Evolutionary conservation across 2,888 invertebrate species (phyloP).

Genomic region (Thymelicus acteon): DNA sequence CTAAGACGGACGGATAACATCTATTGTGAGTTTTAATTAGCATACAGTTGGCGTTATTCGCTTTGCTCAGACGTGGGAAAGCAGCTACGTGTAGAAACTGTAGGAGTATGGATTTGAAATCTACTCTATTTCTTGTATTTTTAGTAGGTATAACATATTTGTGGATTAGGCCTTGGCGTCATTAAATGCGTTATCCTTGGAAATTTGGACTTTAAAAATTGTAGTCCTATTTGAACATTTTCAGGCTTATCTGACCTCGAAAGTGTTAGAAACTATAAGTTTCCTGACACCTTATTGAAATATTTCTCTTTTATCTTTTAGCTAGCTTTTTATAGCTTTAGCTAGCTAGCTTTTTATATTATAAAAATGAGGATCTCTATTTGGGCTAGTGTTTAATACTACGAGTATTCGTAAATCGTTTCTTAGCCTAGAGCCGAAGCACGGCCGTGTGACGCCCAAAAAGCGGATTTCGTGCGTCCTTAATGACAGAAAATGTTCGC

Average conservation of each 20-base stretch:
- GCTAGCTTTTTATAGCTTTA: no score
- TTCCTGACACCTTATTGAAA: no score
- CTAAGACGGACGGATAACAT: slow-evolving; percentile 58
- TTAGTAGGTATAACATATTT: no score
- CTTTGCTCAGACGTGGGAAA: slow-evolving; percentile 55
- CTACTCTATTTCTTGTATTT: no score
- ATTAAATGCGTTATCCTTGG: no score
- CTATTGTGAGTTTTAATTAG: slow-evolving; percentile 69
- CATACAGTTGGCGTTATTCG: slow-evolving; percentile 56
- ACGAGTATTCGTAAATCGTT: slow-evolving; percentile 50
- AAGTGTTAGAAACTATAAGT: no score
- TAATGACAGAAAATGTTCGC: slow-evolving; percentile 72
- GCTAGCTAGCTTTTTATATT: no score
- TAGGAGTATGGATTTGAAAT: neutral
- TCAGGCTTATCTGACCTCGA: no score
- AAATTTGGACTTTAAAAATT: no score
- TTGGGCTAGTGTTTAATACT: slow-evolving; percentile 40
- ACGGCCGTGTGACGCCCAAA: slow-evolving; percentile 57
- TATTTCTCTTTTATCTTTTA: no score
- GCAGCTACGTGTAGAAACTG: slow-evolving; percentile 6
- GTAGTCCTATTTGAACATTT: no score
- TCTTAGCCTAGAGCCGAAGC: slow-evolving; percentile 42
- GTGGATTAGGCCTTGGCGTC: no score
- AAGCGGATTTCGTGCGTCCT: slow-evolving; percentile 56
- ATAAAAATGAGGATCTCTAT: slow-evolving; percentile 33